phyloP scores from a whole-genome alignment of 1,140 invertebrate species.

The Cotesia chilonis region DNA sequence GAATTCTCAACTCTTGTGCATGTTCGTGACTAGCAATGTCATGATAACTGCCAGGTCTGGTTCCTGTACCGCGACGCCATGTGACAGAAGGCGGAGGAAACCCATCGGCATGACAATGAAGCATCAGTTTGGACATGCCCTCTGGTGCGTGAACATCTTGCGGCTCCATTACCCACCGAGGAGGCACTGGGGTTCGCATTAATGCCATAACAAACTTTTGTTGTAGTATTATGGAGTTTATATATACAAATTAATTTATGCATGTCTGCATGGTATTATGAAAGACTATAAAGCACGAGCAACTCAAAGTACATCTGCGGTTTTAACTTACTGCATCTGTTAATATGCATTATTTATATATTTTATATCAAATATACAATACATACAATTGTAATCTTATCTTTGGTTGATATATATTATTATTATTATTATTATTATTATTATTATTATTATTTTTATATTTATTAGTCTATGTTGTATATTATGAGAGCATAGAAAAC shows the following conservation, averaged over 20 bases:
- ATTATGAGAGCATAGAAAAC: background rate
- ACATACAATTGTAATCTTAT: too few relatives aligned
- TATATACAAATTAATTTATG: background rate
- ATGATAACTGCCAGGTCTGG: conserved; percentile 84
- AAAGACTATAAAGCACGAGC: background rate
- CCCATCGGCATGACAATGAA: conserved; percentile 91
- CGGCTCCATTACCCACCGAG: conserved; percentile 90
- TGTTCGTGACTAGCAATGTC: conserved; percentile 71
- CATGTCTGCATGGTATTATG: conserved; percentile 2
- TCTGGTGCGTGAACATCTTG: conserved; percentile 86
- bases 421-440: too few relatives aligned
- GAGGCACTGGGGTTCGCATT: conserved; percentile 75
- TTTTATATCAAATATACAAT: too few relatives aligned
- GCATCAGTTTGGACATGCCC: conserved; percentile 77
- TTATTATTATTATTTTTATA: too few relatives aligned
- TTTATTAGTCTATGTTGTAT: too few relatives aligned
- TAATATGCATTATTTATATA: too few relatives aligned
- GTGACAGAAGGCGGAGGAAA: conserved; percentile 87
- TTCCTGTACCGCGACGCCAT: conserved; percentile 86
- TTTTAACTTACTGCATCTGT: conserved; percentile 1
- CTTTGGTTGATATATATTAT: too few relatives aligned
- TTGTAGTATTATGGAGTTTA: background rate
- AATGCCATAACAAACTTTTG: conserved; percentile 2
- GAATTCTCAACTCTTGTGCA: conserved; percentile 70
- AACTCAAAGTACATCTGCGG: conserved; percentile 11